Base-by-base conservation (phyloP, 2,888 invertebrate species). In the Callyntrura guangdongensis region DNA sequence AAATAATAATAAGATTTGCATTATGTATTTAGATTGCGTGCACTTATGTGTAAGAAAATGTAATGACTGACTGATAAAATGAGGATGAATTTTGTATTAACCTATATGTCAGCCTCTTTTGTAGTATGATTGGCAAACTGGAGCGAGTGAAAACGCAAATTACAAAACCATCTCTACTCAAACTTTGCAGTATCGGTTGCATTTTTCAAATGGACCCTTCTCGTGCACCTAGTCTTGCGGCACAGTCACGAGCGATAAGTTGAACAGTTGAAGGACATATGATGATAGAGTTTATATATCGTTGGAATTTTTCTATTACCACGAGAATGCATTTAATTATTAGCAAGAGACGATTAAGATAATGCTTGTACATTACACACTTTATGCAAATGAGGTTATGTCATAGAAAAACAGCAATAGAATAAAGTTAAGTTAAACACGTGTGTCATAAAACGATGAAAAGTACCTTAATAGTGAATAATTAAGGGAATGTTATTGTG, bases 401-500 rank as follows among this genome's bases (percentile, higher is more conserved):
- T 45, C 9, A 11, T 49, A 49, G 49, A 22, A 36, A 59, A 14
- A 14, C 4, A 59, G 17, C n/a, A 47, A 67, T 14, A 4, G 11
- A 22, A 22, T 22, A 67, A 14, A 27, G 25, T n/a, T 84, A 84
- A 69, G 64, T 69, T 53, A 22, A 53, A n/a, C 49, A 69, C 27
- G 22, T 85, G 89, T 89, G 89, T 89, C 89, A 89, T 89, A 74
- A 22, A 85, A 74, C 61, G 61, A 81, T 36, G 81, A 88, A 79
- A 83, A 89, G 89, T 89, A 89, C 89, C 89, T 89, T 89, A 89
- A 89, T 89, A 89, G 82, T 12, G 36, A 67, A n/a, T 79, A 64
- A 74, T 89, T 89, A 89, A 89, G 89, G 83, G 83, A 89, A 89
- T 82, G 49, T 74, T 27, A 89, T 89, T 89, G 89, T 89, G 89